Evolutionary conservation across 2,113 vertebrate genomes (phyloP).

Genomic region (Pogona vitticeps): DNA sequence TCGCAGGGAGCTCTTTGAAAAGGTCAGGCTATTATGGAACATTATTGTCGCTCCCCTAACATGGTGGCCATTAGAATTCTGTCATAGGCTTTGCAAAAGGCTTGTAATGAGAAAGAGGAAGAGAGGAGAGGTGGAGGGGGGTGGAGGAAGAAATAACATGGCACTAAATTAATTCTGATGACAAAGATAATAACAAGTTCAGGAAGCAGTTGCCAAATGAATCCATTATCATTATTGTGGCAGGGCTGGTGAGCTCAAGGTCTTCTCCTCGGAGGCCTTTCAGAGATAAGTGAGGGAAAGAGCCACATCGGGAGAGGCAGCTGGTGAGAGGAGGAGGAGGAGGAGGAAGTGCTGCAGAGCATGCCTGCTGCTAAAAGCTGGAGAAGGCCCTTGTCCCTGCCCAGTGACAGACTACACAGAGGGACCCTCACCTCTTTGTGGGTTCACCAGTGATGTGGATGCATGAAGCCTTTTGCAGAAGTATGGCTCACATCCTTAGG

Average conservation of each 20-base stretch:
- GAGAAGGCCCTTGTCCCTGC: neutral
- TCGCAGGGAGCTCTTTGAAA: conserved; percentile 15
- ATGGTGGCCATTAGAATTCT: neutral
- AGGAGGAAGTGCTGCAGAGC: neutral
- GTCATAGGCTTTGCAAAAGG: conserved; percentile 33
- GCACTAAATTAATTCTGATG: conserved; percentile 65
- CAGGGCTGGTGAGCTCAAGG: conserved; percentile 27
- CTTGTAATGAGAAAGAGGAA: conserved; percentile 29
- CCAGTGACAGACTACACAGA: too few relatives aligned
- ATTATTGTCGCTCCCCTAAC: fast-evolving
- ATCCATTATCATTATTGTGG: conserved; percentile 52
- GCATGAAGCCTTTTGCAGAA: neutral
- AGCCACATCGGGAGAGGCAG: fast-evolving
- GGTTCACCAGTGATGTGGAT: too few relatives aligned
- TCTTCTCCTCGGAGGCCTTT: neutral
- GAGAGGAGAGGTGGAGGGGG: neutral
- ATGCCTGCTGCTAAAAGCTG: too few relatives aligned
- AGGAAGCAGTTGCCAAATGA: conserved; percentile 58
- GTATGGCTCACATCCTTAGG: neutral
- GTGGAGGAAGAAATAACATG: neutral
- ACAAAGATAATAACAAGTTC: conserved; percentile 63
- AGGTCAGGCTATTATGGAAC: neutral
- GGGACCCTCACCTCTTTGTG: too few relatives aligned
- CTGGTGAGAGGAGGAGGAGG: neutral
- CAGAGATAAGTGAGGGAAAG: fast-evolving